A percentile compares a stretch with the other conserved stretches of the same genome.
phyloP scores from a whole-genome alignment of 2,888 invertebrate species.

The Agrochola circellaris region DNA sequence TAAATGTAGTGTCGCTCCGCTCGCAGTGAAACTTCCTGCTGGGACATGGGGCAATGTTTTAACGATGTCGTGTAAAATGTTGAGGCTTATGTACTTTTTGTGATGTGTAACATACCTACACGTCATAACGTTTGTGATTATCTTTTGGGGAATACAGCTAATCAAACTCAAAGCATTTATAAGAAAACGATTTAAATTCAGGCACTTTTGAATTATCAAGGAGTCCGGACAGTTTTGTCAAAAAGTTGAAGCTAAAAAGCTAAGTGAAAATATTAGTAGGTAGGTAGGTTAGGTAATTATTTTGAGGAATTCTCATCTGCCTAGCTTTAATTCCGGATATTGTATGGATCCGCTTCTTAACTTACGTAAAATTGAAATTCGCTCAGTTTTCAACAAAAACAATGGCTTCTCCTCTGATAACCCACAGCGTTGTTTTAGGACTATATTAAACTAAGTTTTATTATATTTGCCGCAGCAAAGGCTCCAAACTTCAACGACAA shows the following conservation, averaged over 20 bases:
- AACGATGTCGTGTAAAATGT: constrained; percentile 25
- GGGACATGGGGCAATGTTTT: constrained; percentile 31
- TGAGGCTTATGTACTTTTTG: neutral
- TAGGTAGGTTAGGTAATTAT: neutral
- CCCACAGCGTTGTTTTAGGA: constrained; percentile 12
- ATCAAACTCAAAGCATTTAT: neutral
- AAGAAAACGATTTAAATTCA: neutral
- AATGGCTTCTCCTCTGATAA: neutral
- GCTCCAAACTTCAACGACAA: constrained; percentile 1
- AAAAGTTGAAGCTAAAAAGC: neutral
- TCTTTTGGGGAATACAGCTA: neutral
- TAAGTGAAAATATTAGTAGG: neutral
- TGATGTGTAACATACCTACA: neutral
- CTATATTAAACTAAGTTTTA: constrained; percentile 3
- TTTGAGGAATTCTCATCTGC: neutral
- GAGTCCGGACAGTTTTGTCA: neutral
- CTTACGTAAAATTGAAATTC: constrained; percentile 12
- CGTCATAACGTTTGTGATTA: neutral
- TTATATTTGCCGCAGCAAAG: neutral
- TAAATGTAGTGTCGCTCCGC: constrained; percentile 47
- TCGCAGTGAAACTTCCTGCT: constrained; percentile 31
- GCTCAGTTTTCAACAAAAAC: constrained; percentile 9
- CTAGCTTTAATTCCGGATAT: constrained; percentile 1
- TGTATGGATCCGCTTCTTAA: neutral
- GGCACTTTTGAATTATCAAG: neutral